Conservation (phyloP, 2,797 vertebrate species). For the Poeciliopsis presidionis region DNA sequence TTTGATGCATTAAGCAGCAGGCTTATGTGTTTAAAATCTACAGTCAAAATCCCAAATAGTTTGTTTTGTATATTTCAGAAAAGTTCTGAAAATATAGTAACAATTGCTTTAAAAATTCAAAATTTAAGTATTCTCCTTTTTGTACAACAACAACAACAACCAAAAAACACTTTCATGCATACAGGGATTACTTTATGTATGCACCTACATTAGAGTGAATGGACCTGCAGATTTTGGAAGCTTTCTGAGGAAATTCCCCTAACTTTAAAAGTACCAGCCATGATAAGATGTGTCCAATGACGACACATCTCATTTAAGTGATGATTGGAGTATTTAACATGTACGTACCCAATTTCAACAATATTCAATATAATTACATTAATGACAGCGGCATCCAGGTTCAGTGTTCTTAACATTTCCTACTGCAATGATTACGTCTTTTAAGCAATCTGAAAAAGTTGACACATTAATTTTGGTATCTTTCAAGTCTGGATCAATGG, state of each 20-base stretch:
- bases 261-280: neutral
- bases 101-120: neutral
- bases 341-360: neutral
- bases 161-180: neutral
- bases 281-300: neutral
- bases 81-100: neutral
- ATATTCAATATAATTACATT: neutral
- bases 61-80: neutral
- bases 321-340: neutral
- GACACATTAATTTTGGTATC: neutral
- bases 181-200: neutral
- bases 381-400: neutral
- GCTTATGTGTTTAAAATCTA: neutral
- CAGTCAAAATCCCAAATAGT: neutral
- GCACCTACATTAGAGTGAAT: neutral
- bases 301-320: neutral
- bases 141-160: neutral
- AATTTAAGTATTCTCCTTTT: neutral
- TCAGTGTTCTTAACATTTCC: neutral
- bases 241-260: neutral
- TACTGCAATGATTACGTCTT: neutral
- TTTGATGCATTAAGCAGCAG: neutral
- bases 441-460: neutral
- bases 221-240: neutral
- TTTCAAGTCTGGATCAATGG: neutral